Percentiles rank a stretch among this genome's conserved stretches.
Conservation (phyloP, 2,797 vertebrate species). For the Agapornis canus region DNA sequence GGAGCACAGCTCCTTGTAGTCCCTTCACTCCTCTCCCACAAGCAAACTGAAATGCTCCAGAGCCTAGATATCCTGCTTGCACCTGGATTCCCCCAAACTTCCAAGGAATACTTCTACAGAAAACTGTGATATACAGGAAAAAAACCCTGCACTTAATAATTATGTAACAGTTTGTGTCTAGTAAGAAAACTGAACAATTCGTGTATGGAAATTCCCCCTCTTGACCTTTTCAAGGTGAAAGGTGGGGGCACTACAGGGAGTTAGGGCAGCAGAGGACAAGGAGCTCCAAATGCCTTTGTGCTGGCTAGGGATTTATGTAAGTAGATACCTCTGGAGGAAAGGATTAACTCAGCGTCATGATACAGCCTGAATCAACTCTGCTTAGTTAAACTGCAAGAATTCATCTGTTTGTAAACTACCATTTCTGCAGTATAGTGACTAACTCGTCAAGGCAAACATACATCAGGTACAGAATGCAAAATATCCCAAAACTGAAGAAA, state of each 20-base stretch:
- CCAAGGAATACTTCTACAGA: neutral
- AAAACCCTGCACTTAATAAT: neutral
- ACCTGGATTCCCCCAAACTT: neutral
- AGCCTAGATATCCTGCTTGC: neutral
- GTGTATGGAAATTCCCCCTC: neutral
- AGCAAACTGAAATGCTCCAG: neutral
- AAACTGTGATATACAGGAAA: slow-evolving; percentile 13
- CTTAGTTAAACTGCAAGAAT: slow-evolving; percentile 10
- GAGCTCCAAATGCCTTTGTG: neutral
- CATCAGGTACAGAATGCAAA: neutral
- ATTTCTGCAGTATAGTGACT: neutral
- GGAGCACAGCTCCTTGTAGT: neutral
- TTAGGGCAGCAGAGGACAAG: neutral
- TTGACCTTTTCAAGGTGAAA: slow-evolving; percentile 26
- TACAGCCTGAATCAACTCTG: neutral
- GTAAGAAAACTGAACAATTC: neutral
- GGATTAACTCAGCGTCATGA: neutral
- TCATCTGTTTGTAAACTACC: neutral
- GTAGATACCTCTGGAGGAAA: neutral
- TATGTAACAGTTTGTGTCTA: neutral
- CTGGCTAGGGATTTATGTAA: neutral
- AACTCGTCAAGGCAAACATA: neutral
- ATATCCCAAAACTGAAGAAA: neutral
- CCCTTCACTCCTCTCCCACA: neutral
- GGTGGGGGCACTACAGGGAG: neutral